phyloP scores from a whole-genome alignment of 2,113 vertebrate species.

The Spermophilus dauricus region DNA sequence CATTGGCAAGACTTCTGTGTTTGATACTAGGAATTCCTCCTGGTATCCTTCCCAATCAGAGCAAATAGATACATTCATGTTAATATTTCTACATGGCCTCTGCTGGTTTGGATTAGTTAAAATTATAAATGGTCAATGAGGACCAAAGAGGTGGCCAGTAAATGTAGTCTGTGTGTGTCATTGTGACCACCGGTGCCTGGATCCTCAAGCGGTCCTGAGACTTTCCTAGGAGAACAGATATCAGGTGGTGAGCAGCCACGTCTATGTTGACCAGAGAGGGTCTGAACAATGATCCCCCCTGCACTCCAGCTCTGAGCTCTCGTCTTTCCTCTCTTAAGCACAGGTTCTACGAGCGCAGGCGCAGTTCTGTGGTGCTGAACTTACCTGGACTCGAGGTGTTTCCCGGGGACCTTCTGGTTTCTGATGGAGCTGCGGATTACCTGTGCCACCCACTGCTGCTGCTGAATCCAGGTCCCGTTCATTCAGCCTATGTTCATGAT shows the following conservation, averaged over 20 bases:
- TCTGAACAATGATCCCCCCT: no score
- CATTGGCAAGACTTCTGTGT: neutral
- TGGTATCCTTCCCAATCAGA: neutral
- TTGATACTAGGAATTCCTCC: neutral
- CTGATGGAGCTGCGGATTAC: conserved; percentile 89
- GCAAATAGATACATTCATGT: neutral
- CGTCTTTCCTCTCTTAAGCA: neutral
- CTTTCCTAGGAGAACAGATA: neutral
- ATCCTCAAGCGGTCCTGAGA: neutral
- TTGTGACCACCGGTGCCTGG: neutral
- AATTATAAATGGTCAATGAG: neutral
- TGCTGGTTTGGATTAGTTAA: neutral
- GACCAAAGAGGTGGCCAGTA: neutral
- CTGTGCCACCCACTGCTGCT: conserved; percentile 86
- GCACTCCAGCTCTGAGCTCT: neutral
- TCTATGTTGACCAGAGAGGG: neutral
- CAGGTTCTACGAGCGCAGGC: conserved; percentile 85
- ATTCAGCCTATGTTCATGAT: neutral
- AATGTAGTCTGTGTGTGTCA: fast-evolving
- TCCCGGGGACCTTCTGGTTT: conserved; percentile 94
- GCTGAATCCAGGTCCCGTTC: conserved; percentile 80
- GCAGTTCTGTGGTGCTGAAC: conserved; percentile 93
- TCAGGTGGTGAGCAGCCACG: neutral
- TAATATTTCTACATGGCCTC: neutral
- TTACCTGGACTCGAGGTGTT: conserved; percentile 93